Evolutionary conservation across 2,888 invertebrate genomes (phyloP), one percentile per base, ranked within the genome.

Genomic region (Epinotia demarniana): DNA sequence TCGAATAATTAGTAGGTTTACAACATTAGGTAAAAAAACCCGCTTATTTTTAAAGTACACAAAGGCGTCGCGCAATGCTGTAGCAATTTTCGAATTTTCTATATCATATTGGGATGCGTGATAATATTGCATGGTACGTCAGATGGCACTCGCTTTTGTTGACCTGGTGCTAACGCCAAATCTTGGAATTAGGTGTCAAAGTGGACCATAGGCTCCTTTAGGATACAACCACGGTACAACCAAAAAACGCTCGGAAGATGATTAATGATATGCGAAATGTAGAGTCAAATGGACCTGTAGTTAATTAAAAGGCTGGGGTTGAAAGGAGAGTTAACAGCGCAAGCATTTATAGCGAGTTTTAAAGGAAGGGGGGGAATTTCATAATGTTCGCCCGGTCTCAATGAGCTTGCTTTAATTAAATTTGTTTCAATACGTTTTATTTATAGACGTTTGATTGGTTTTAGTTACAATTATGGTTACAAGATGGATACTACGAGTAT

Each of bases 291-390:
- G 6, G 53, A 13, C n/a, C 27, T 43, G 27, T 23, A 43, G 27
- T 67, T 73, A 73, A 73, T 73, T 73, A 73, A 73, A 73, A 73
- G 23, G 58, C 66, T 11, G 66, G 64, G 58, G 66, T 49, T 18
- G 53, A 73, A 66, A 66, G 66, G 58, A 13, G 66, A 64, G 64
- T 33, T 46, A 39, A 53, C 53, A 53, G 49, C 53, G 27, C 13
- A 53, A 67, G 67, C 53, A 69, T 68, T 62, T 73, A 73, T 72
- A 64, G 67, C 49, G 60, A 73, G 67, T 66, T 53, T 53, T 66
- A 27, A 23, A 49, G 66, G 16, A 57, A 27, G 57, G 18, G 27
- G 23, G 23, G 43, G 60, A 23, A 27, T 69, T 72, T 27, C 43
- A 58, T 72, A 72, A 72, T 72, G 57, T 19, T 58, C 57, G 43